Base-by-base conservation (phyloP, 2,113 vertebrate genomes). In the Menura novaehollandiae region DNA sequence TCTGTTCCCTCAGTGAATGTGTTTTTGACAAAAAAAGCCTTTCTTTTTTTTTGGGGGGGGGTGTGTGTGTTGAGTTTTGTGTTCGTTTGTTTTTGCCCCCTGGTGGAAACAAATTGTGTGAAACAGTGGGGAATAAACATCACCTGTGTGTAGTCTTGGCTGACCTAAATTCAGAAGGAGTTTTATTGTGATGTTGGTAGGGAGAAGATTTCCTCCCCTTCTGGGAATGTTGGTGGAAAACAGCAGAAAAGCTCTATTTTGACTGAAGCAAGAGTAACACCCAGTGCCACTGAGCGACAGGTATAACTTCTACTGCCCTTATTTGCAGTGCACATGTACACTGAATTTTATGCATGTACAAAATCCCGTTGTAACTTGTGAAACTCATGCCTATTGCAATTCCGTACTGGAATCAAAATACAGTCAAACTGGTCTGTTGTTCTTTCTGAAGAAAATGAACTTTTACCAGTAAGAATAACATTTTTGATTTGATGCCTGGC, bases 401-500 rank as follows among this genome's bases (percentile, higher is more conserved):
- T 68, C 41, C 41, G 53, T 9, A 76, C 9, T 53, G 44, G 26
- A 68, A 88, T 43, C 24, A 52, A 85, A 90, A 32, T 56, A 71
- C 30, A 78, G 39, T n/a, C 56, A 82, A 55, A 91, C 3, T 22
- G 18, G 28, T 56, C 52, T 75, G 26, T 21, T 2, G 1, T 17
- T 84, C 27, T 62, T 79, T 60, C 58, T 59, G 13, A 78, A 91
- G 33, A 82, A 94, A 78, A 71, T 5, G 5, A 43, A 5, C 52
- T 88, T 67, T 89, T 68, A 68, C 47, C 35, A 91, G 47, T 19
- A 97, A 67, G 17, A 82, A 21, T 24, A 64, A 78, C 23, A 52
- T 75, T 46, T 53, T 78, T 71, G 67, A 60, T 55, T 77, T 72
- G 46, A 64, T 32, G 63, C 37, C 35, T 69, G 44, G 23, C 26